These are phyloP conservation scores for Amphiprion ocellaris DNA, from an alignment of 2,113 vertebrate genomes.

Conservation along the genomic window DNA sequence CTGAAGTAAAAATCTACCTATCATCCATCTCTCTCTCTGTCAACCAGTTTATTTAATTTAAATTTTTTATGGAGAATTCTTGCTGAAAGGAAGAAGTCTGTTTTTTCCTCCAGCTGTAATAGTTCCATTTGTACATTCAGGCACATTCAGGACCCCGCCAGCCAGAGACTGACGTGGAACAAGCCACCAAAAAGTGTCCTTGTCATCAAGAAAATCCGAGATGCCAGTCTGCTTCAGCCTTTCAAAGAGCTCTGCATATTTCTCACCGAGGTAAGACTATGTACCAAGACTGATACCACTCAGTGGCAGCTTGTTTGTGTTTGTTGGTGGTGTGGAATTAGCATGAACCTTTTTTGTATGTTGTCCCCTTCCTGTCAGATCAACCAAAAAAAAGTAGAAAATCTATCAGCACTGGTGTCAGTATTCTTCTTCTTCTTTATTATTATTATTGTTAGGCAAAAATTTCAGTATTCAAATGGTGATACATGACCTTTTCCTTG, in stretches of 20 bases:
- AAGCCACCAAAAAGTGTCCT: conserved; percentile 98
- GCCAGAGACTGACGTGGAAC: conserved; percentile 97
- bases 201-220: conserved; percentile 96
- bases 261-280: conserved; percentile 89
- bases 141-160: conserved; percentile 99
- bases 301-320: background rate
- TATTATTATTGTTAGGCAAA: too few species aligned
- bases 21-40: background rate
- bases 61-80: too few species aligned
- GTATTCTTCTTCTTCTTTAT: too few species aligned
- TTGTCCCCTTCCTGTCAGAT: background rate
- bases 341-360: background rate
- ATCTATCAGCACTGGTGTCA: too few species aligned
- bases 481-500: too few species aligned
- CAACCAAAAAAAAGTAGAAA: too few species aligned
- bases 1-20: background rate
- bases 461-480: too few species aligned
- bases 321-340: background rate
- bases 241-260: conserved; percentile 95
- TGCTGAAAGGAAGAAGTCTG: background rate
- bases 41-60: background rate
- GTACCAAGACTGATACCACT: too few species aligned
- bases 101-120: background rate
- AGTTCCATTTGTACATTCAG: conserved; percentile 74
- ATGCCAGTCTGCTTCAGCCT: conserved; percentile 92